Conservation (phyloP, 2,113 vertebrate genomes). For the Cnemophilus loriae region DNA sequence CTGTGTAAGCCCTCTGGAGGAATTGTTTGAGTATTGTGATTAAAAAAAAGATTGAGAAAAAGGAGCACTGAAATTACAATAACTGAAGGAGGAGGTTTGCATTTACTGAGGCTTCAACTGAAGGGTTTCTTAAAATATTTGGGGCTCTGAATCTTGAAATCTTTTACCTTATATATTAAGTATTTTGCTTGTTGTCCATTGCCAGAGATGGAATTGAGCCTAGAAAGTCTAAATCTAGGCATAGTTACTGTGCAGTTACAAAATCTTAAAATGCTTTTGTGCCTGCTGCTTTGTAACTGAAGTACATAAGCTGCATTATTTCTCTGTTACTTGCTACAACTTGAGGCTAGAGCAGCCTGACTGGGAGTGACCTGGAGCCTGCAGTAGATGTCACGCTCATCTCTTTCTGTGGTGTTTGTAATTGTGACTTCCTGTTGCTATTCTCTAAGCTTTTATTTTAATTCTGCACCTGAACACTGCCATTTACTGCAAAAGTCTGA, state of each 20-base stretch:
- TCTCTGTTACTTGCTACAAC: background rate
- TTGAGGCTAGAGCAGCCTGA: background rate
- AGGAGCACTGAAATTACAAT: background rate
- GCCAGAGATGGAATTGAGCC: background rate
- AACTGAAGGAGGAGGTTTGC: background rate
- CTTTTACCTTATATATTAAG: background rate
- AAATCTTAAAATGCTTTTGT: constrained; percentile 53
- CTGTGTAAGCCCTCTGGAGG: background rate
- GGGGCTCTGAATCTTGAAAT: background rate
- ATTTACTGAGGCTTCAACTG: background rate
- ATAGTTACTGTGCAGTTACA: background rate
- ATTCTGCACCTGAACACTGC: background rate
- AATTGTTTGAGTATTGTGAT: background rate
- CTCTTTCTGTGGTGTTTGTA: background rate
- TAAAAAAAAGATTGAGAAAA: background rate
- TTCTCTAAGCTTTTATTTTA: background rate
- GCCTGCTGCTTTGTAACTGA: constrained; percentile 44
- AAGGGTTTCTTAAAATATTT: background rate
- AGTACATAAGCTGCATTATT: background rate
- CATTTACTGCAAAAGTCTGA: constrained; percentile 3
- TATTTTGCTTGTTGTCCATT: background rate
- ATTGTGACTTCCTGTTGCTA: background rate
- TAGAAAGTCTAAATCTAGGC: background rate
- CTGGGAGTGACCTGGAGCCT: background rate
- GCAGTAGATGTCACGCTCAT: background rate